Conservation (phyloP, 2,797 vertebrate species). For the Coilia nasus region DNA sequence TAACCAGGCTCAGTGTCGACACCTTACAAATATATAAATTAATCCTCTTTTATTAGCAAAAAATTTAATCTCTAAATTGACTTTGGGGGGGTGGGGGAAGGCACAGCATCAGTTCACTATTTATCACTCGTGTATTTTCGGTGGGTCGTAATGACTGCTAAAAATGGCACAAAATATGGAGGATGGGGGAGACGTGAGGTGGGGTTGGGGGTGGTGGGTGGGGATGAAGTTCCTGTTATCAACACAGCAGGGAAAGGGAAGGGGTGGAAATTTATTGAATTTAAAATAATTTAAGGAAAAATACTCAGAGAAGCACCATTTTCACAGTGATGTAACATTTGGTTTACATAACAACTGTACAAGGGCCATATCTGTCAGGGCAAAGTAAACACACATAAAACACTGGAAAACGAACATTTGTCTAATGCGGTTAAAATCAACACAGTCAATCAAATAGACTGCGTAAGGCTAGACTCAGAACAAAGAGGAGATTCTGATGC, state of each 20-base stretch:
- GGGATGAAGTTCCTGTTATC: slow-evolving; percentile 35
- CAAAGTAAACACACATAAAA: slow-evolving; percentile 19
- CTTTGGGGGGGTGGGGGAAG: slow-evolving; percentile 30
- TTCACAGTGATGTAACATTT: slow-evolving; percentile 77
- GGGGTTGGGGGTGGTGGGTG: not conserved
- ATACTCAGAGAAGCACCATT: slow-evolving; percentile 66
- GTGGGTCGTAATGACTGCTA: slow-evolving; percentile 15
- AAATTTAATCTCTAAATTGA: slow-evolving; percentile 31
- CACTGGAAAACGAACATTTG: not conserved
- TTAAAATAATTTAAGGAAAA: slow-evolving; percentile 3
- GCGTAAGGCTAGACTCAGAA: not conserved
- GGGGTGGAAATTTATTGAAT: slow-evolving; percentile 7
- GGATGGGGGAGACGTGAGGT: no score
- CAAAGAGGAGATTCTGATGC: not conserved
- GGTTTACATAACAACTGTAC: slow-evolving; percentile 53
- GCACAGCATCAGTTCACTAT: slow-evolving; percentile 45
- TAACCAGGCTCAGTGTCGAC: slow-evolving; percentile 33
- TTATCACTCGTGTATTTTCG: not conserved
- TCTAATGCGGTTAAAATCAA: slow-evolving; percentile 10
- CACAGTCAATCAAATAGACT: not conserved
- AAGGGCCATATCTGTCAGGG: slow-evolving; percentile 38
- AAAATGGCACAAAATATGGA: slow-evolving; percentile 16
- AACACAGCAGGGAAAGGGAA: slow-evolving; percentile 52
- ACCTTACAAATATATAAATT: slow-evolving; percentile 11
- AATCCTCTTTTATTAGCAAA: slow-evolving; percentile 36